Evolutionary conservation across 2,797 vertebrate genomes (phyloP), one percentile per base, ranked within the genome.

Genomic region (Morus bassanus): DNA sequence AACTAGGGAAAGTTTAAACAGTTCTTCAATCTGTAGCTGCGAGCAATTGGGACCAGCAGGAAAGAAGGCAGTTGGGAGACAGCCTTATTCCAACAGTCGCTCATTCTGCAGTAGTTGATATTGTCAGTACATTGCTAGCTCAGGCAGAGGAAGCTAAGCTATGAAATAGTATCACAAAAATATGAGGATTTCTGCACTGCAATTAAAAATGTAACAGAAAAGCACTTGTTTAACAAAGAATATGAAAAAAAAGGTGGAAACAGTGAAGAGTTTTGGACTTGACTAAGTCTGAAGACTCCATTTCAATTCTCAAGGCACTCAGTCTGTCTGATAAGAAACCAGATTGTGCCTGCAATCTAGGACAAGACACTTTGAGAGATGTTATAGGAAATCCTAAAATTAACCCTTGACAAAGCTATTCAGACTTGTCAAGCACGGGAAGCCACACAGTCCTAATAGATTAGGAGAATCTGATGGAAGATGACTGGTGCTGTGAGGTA

Each of bases 21-120:
- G 51, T 93, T 91, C 60, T 87, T 94, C 72, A 80, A 9, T 61
- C 73, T 85, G n/a, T 94, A 92, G 85, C 57, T 94, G 78, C 6
- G 3, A 94, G 85, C 56, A 75, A 60, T 39, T 81, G 91, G 60
- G 87, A 88, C 60, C 60, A 83, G 81, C 74, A 95, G 91, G 86
- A 93, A 87, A 57, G 63, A 46, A 69, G 41, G 78, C 48, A 67
- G 87, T 3, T 4, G 0, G 81, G 75, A 94, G 23, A 70, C 3
- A 27, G 51, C 45, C 51, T 83, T 83, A 78, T 92, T 96, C 88
- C 87, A 91, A 9, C n/a, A 74, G 75, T 80, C 2, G 1, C 70
- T 92, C 64, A 25, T 93, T 88, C 78, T 64, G 53, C 65, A 68
- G 76, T 23, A 25, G 27, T 7, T 88, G 68, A 41, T 83, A 30